These are phyloP conservation scores for Trematocara stigmaticum DNA, from an alignment of 2,113 vertebrate genomes.

Conservation along the genomic window DNA sequence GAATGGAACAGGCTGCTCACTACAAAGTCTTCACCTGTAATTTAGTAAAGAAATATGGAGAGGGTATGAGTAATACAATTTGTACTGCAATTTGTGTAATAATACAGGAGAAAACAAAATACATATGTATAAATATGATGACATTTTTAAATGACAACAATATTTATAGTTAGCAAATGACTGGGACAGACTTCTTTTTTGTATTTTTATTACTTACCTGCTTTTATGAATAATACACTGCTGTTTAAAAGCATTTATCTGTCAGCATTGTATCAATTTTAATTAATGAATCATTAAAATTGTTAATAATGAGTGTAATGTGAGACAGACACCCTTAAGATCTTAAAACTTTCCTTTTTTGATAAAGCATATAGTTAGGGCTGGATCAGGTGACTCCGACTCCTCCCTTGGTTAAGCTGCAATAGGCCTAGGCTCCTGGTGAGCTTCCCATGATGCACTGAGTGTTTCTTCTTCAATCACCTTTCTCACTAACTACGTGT, in stretches of 20 bases:
- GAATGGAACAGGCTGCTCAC: conserved; percentile 83
- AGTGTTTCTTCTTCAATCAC: neutral
- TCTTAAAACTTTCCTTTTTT: neutral
- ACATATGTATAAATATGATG: neutral
- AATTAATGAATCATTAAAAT: neutral
- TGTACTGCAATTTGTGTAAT: neutral
- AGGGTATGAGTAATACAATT: neutral
- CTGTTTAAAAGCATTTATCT: neutral
- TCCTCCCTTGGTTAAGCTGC: neutral
- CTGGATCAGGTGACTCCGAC: neutral
- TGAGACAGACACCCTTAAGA: neutral
- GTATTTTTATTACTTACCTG: neutral
- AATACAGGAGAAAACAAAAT: neutral
- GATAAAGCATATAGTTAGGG: neutral
- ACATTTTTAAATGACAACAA: neutral
- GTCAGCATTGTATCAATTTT: fast-evolving
- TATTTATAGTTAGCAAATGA: neutral
- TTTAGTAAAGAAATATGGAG: neutral
- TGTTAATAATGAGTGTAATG: neutral
- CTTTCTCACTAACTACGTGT: neutral
- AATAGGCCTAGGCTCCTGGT: neutral
- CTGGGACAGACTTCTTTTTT: neutral
- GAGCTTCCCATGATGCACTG: neutral
- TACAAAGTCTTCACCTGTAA: conserved; percentile 81
- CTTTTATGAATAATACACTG: neutral